Conservation (phyloP, 1,140 invertebrate genomes). For the Penaeus vannamei region DNA sequence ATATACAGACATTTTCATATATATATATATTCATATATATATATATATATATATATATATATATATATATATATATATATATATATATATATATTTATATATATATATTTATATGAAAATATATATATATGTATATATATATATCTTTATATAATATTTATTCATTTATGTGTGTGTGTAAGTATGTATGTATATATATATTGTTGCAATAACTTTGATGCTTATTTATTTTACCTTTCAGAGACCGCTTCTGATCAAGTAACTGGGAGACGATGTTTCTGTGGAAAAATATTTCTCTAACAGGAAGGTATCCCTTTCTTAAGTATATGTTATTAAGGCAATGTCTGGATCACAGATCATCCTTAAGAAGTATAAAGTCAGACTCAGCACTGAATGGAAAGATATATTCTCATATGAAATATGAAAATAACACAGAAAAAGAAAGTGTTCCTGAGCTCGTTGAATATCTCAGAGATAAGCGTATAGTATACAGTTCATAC, state of each 20-base stretch:
- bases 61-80: constrained; percentile 8
- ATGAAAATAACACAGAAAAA: background rate
- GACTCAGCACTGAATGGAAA: no score
- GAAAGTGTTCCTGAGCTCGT: background rate
- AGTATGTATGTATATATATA: constrained; percentile 17
- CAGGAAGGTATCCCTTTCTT: no score
- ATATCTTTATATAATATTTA: background rate
- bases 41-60: constrained; percentile 3
- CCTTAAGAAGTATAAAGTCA: no score
- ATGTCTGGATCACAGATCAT: no score
- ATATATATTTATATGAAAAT: background rate
- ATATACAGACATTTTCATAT: background rate
- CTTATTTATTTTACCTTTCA: background rate
- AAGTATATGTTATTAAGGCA: no score
- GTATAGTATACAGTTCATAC: constrained; percentile 7
- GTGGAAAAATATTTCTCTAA: no score
- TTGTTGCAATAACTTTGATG: background rate
- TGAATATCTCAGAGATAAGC: background rate
- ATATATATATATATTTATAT: constrained; percentile 1
- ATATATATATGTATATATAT: background rate
- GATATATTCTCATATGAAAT: background rate
- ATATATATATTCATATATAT: background rate
- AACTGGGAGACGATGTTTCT: background rate
- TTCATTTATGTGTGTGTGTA: background rate
- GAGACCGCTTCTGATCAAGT: background rate